Evolutionary conservation across 2,113 vertebrate genomes (phyloP).

Genomic region (Drymodes brunneopygia): DNA sequence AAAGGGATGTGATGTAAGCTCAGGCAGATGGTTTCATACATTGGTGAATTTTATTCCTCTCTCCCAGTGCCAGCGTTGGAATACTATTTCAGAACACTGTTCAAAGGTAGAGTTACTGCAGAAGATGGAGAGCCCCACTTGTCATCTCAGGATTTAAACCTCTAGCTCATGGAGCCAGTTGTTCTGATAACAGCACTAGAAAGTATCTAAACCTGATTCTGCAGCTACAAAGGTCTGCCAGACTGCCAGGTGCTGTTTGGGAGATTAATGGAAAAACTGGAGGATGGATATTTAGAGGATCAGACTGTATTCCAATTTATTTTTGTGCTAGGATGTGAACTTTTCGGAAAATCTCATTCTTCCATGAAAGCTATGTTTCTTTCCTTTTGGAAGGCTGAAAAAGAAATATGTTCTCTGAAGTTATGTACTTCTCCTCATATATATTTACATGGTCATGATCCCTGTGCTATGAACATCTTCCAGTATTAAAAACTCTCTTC

Average conservation of each 20-base stretch:
- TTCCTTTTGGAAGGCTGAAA: not conserved
- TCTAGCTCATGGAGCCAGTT: not conserved
- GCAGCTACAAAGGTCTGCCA: not conserved
- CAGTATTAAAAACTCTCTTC: not conserved
- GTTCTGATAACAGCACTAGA: not conserved
- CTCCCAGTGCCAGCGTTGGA: not conserved
- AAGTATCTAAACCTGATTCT: not conserved
- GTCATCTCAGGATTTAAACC: not conserved
- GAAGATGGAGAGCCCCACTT: not conserved
- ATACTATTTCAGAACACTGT: not conserved
- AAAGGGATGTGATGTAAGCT: not conserved
- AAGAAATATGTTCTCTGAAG: not conserved
- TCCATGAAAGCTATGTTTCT: not conserved
- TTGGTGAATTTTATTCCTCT: not conserved
- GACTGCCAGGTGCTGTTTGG: not conserved
- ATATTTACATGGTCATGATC: not conserved
- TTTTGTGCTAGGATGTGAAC: not conserved
- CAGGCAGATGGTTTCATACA: slow-evolving; percentile 6
- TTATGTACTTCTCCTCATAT: not conserved
- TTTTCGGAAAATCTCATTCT: not conserved
- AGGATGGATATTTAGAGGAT: not conserved
- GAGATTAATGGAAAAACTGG: not conserved
- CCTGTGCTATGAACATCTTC: not conserved
- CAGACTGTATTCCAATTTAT: not conserved
- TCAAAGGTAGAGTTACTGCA: not conserved